Base-by-base conservation (phyloP, 1,140 invertebrate species). In the Euura saliciscinereae region DNA sequence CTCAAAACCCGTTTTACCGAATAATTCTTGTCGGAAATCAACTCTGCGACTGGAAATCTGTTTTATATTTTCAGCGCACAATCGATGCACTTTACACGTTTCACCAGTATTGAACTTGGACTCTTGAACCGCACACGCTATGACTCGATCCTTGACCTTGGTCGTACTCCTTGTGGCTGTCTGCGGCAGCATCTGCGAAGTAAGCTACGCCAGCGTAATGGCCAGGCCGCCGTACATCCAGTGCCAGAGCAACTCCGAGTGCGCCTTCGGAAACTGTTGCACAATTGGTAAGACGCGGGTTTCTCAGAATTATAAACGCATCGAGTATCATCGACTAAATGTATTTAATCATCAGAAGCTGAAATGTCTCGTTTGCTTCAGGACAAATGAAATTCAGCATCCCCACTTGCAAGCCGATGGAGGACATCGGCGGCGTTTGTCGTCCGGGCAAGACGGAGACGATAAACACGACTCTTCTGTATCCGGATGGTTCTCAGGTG, bases 401-500 rank as follows among this genome's bases (percentile, higher is more conserved):
- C 3, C 84, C 84, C 0, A 65, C 43, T 43, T 85, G 84, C 28
- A 71, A 45, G 6, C 72, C 71, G 2, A 43, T 78, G 11, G 71
- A 72, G 68, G 43, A 70, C 5, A 43, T 70, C 59, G 78, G 78
- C 6, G 78, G 77, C 4, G 2, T 5, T 10, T 85, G 84, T n/a
- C 76, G 78, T 66, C 75, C 80, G n/a, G 59, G 45, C 0, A 72
- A 67, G 13, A 4, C 10, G 42, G 28, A 65, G 6, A 6, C 72
- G 45, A 10, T 71, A 43, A 78, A 80, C 73, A 70, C 75, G 42
- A 75, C 64, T 7, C 74, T 77, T 10, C 44, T 42, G 11, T 84
- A 82, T 69, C 83, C 83, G 0, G 71, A 84, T 64, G 77, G 76
- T 5, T 28, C 43, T 2, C 4, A 44, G 42, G 42, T 83, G 10